Base-by-base conservation (phyloP, 2,888 invertebrate genomes). In the Nymphalis c-album region DNA sequence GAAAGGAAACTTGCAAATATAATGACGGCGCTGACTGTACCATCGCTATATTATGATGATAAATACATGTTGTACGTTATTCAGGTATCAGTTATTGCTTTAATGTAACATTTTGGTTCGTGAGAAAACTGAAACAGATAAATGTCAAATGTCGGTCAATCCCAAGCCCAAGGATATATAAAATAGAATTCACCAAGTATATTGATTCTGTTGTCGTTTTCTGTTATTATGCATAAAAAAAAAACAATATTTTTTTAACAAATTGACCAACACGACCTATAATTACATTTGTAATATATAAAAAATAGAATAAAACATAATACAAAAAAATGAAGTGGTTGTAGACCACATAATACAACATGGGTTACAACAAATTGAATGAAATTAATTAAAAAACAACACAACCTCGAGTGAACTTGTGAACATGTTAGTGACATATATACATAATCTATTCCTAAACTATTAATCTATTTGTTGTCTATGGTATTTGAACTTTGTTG, bases 401-500 rank as follows among this genome's bases (percentile, higher is more conserved):
- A 90, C 90, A 91, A 90, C 90, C 90, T 80, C 79, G 88, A 91
- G 89, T 90, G 87, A 89, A 89, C 88, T 80, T 81, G 79, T 77
- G 78, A 78, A 77, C 73, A 64, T 71, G 68, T 59, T 70, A 59
- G 51, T 47, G 40, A 60, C 40, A 40, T 40, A 46, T 51, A 60
- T 53, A 60, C 60, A 64, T 60, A 59, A 51, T 45, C 60, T 65
- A 65, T 35, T 46, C 65, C 60, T 65, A 60, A 53, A 13, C 10
- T 59, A 46, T 53, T 62, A 18, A 63, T 45, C 50, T 46, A 59
- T 22, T 45, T 47, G 35, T 45, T 47, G 35, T 58, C 58, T 67
- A 53, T 47, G 51, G 35, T 51, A 22, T 40, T 58, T 48, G 55
- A 22, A 40, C 20, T 18, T 50, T 51, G 16, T 62, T 31, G 16